A percentile compares a stretch with the other conserved stretches of the same genome.
Conservation (phyloP, 2,888 invertebrate genomes). For the Acanthococcus lagerstroemiae region DNA sequence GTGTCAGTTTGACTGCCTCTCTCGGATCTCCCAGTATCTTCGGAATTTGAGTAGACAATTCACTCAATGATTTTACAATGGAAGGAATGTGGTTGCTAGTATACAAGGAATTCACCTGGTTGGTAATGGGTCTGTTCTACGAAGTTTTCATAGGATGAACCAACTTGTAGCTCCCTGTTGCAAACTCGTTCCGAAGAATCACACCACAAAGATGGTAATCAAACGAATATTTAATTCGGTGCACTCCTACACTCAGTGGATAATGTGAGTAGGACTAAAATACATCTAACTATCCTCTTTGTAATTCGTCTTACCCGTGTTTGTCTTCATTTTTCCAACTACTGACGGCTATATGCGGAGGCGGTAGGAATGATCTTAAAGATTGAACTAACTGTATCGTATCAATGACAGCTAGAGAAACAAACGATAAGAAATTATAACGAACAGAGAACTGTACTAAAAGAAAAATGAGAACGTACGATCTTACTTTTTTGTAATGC, state of each 20-base stretch:
- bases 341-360: slow-evolving; percentile 77
- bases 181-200: too few species aligned
- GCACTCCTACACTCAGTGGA: too few species aligned
- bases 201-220: background rate
- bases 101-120: too few species aligned
- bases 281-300: background rate
- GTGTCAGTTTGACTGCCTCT: too few species aligned
- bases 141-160: too few species aligned
- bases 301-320: slow-evolving; percentile 38
- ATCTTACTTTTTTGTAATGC: slow-evolving; percentile 68
- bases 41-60: too few species aligned
- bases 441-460: background rate
- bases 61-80: too few species aligned
- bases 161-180: background rate
- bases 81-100: too few species aligned
- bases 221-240: background rate
- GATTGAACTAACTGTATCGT: slow-evolving; percentile 80
- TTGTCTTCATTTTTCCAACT: slow-evolving; percentile 82
- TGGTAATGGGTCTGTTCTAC: too few species aligned
- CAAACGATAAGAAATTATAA: background rate
- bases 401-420: slow-evolving; percentile 62
- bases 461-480: slow-evolving; percentile 39
- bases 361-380: slow-evolving; percentile 70
- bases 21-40: too few species aligned
- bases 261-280: background rate